Evolutionary conservation across 2,113 vertebrate genomes (phyloP).

Genomic region (Crotalus viridis): DNA sequence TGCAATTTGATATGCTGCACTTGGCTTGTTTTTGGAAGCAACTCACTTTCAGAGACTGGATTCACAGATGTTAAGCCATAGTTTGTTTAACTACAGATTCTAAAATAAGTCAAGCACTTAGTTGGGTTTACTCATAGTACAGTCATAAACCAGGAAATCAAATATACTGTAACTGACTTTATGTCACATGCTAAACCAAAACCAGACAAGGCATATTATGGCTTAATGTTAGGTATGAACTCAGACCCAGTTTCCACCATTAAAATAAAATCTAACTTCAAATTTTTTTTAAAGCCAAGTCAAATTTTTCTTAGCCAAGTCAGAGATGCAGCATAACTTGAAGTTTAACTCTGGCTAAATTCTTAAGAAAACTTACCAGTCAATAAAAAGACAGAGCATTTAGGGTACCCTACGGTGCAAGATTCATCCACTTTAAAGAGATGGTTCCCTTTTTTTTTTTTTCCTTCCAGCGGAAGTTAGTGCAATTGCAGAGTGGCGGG

Average conservation of each 20-base stretch:
- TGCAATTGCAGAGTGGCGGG: background rate
- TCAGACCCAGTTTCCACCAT: background rate
- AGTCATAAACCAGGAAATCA: background rate
- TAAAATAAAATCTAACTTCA: background rate
- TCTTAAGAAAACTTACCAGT: slow-evolving; percentile 12
- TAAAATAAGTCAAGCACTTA: background rate
- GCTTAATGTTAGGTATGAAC: background rate
- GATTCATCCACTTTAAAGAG: background rate
- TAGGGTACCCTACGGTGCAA: background rate
- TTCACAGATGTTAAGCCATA: background rate
- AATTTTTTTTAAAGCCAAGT: too few species aligned
- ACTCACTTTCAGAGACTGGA: background rate
- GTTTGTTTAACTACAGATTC: background rate
- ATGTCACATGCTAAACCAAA: background rate
- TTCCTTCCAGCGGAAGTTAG: background rate
- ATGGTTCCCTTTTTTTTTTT: background rate
- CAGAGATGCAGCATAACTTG: background rate
- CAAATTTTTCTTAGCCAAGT: background rate
- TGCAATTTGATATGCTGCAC: background rate
- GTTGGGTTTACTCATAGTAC: background rate
- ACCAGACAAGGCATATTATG: background rate
- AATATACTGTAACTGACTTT: background rate
- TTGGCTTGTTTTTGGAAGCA: background rate
- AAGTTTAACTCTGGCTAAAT: background rate
- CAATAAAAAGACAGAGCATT: background rate